Percentiles rank a stretch among this genome's conserved stretches.
Conservation (phyloP, 2,113 vertebrate genomes). For the Nibea albiflora region DNA sequence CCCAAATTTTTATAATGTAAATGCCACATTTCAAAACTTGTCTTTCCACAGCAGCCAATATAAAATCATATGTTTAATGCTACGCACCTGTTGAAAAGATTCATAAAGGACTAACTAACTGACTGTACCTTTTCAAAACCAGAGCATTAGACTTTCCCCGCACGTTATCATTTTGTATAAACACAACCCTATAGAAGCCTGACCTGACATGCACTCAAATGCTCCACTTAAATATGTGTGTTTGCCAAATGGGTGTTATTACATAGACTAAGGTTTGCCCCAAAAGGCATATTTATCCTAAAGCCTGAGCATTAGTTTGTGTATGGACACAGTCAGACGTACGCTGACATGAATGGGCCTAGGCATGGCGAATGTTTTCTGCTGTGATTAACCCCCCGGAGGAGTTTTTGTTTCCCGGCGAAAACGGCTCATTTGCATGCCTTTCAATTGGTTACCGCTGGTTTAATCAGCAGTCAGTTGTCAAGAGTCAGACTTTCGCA, state of each 20-base stretch:
- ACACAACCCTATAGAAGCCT: slow-evolving; percentile 35
- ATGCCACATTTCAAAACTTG: neutral
- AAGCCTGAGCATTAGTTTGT: slow-evolving; percentile 31
- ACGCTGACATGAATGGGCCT: slow-evolving; percentile 25
- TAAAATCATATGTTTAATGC: neutral
- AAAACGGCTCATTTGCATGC: slow-evolving; percentile 37
- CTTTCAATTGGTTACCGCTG: slow-evolving; percentile 9
- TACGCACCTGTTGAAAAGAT: slow-evolving; percentile 23
- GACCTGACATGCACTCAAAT: slow-evolving; percentile 48
- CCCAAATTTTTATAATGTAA: neutral
- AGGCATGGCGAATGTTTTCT: neutral
- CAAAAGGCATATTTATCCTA: slow-evolving; percentile 40
- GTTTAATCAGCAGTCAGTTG: slow-evolving; percentile 44
- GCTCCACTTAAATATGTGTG: slow-evolving; percentile 18
- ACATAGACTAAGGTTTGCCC: slow-evolving; percentile 36
- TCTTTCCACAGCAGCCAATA: neutral
- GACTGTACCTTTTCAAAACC: neutral
- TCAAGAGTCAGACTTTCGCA: slow-evolving; percentile 40
- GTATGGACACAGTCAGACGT: slow-evolving; percentile 33
- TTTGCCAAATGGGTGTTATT: slow-evolving; percentile 50
- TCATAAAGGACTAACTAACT: slow-evolving; percentile 6
- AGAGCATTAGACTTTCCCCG: slow-evolving; percentile 5
- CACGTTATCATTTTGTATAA: slow-evolving; percentile 42
- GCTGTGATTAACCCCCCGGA: slow-evolving; percentile 31
- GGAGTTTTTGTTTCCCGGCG: slow-evolving; percentile 17